These are phyloP conservation scores for Hydrophis major DNA, from an alignment of 2,797 vertebrate species.

Conservation along the genomic window DNA sequence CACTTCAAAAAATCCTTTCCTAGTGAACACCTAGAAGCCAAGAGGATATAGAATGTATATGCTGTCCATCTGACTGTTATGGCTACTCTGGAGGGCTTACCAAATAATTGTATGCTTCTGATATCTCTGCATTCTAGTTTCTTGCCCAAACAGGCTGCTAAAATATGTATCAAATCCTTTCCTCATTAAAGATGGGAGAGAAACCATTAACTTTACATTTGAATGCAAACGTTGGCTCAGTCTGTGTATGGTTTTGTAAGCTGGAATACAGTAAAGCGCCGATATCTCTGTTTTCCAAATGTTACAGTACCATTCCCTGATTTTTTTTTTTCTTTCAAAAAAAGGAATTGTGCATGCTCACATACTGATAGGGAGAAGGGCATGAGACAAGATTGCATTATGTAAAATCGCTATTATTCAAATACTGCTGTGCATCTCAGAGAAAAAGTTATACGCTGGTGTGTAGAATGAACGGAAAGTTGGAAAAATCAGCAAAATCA, in stretches of 20 bases:
- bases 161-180: neutral
- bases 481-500: neutral
- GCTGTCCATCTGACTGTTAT: neutral
- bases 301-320: neutral
- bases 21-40: too few relatives aligned
- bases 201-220: neutral
- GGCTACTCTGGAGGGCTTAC: fast-evolving
- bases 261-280: neutral
- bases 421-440: neutral
- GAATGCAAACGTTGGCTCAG: neutral
- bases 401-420: neutral
- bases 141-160: neutral
- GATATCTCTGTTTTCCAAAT: neutral
- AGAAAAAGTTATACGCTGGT: neutral
- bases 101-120: neutral
- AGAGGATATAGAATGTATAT: too few relatives aligned
- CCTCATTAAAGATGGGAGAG: neutral
- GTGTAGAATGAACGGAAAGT: neutral
- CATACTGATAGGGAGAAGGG: neutral
- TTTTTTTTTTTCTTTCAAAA: neutral
- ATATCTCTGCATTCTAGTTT: neutral
- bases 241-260: neutral
- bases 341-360: neutral
- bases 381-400: neutral
- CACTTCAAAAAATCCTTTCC: too few relatives aligned